A percentile compares a stretch with the other conserved stretches of the same genome.
Evolutionary conservation across 2,797 vertebrate genomes (phyloP).

Genomic region (Melanogrammus aeglefinus): DNA sequence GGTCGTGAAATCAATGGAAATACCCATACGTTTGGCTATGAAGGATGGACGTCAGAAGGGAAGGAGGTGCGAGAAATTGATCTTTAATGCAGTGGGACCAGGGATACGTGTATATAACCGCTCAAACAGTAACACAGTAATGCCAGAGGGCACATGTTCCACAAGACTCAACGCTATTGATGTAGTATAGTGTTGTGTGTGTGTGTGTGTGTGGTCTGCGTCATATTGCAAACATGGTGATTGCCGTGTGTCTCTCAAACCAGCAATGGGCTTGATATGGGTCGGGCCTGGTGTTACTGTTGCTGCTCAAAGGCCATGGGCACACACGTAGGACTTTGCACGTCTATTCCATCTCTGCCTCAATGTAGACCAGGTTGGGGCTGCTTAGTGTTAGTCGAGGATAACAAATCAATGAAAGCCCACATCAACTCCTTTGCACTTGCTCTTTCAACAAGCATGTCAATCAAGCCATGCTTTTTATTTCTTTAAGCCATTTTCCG

Average conservation of each 20-base stretch:
- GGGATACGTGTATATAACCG: conserved; percentile 19
- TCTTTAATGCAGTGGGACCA: background rate
- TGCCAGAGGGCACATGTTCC: conserved; percentile 23
- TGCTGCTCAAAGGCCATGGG: background rate
- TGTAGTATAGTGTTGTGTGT: conserved; percentile 31
- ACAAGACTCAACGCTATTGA: background rate
- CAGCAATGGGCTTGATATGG: background rate
- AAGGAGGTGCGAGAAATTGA: conserved; percentile 3
- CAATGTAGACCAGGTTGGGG: background rate
- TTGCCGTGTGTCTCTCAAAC: conserved; percentile 15
- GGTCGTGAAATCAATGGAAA: conserved; percentile 28
- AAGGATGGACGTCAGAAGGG: background rate
- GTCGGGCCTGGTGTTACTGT: conserved; percentile 4
- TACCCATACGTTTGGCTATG: conserved; percentile 8
- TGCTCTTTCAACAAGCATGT: background rate
- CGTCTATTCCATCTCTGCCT: too few species aligned
- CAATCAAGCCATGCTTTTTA: background rate
- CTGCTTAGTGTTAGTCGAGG: background rate
- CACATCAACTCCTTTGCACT: background rate
- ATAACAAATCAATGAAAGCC: background rate
- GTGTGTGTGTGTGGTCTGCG: conserved; percentile 11
- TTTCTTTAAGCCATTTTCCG: conserved; percentile 34
- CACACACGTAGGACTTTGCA: background rate
- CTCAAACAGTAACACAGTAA: conserved; percentile 18
- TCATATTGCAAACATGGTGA: conserved; percentile 16